phyloP scores from a whole-genome alignment of 2,888 invertebrate species.

The Thereva nobilitata region DNA sequence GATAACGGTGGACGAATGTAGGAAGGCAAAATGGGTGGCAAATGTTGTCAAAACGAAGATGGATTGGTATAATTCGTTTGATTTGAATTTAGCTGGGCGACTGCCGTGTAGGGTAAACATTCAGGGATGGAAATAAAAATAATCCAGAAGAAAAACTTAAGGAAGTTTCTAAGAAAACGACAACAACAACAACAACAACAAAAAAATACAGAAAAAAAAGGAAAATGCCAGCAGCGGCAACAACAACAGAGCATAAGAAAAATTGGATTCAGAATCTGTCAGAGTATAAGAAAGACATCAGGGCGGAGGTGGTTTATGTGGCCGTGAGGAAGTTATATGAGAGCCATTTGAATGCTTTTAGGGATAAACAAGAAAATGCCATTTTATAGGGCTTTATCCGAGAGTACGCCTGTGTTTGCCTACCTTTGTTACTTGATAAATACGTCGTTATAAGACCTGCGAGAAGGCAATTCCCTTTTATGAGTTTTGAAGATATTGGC shows the following conservation, averaged over 20 bases:
- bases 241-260: neutral
- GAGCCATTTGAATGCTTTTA: conserved; percentile 45
- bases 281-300: conserved; percentile 6
- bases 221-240: too few relatives aligned
- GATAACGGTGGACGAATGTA: neutral
- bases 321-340: conserved; percentile 43
- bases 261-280: conserved; percentile 31
- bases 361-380: conserved; percentile 45
- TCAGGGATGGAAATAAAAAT: conserved; percentile 19
- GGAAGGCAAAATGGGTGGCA: conserved; percentile 9
- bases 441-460: conserved; percentile 20
- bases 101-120: conserved; percentile 17
- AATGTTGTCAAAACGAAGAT: conserved; percentile 41
- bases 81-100: conserved; percentile 39
- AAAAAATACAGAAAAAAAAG: too few relatives aligned
- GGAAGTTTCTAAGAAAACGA: conserved; percentile 26
- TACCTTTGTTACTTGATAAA: conserved; percentile 9
- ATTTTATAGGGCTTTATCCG: conserved; percentile 42
- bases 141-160: conserved; percentile 20
- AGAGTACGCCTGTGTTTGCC: conserved; percentile 3
- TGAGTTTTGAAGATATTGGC: neutral
- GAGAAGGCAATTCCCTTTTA: conserved; percentile 16
- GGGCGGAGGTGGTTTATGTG: conserved; percentile 23
- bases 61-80: conserved; percentile 44
- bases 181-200: conserved; percentile 11